Percentiles rank a stretch among this genome's conserved stretches.
Conservation (phyloP, 2,888 invertebrate genomes). For the Synanthedon vespiformis region DNA sequence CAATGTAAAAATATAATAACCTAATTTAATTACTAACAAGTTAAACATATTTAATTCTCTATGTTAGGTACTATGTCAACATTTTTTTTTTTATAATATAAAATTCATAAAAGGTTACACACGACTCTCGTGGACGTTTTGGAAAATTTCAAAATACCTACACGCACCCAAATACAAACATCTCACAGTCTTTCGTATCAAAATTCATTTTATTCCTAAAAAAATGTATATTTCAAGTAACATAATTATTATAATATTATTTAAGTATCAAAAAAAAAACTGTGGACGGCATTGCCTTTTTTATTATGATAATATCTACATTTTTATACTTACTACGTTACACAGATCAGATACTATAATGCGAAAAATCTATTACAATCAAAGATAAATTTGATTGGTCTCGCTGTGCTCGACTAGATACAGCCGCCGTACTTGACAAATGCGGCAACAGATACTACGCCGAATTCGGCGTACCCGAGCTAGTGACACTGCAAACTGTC, state of each 20-base stretch:
- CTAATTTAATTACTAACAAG: conserved; percentile 27
- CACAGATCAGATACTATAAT: background rate
- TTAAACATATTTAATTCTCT: background rate
- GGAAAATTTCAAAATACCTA: background rate
- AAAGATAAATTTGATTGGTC: too few relatives aligned
- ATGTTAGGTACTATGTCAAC: conserved; percentile 28
- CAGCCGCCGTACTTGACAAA: too few relatives aligned
- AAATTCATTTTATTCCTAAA: background rate
- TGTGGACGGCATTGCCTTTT: conserved; percentile 63
- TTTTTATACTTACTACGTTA: background rate
- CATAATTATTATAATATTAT: background rate
- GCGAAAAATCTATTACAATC: background rate
- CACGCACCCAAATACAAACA: background rate
- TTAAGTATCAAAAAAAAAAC: conserved; percentile 16
- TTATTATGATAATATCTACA: background rate
- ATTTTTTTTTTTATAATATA: conserved; percentile 16
- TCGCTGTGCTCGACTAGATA: too few relatives aligned
- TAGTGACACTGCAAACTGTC: too few relatives aligned
- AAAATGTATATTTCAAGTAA: background rate
- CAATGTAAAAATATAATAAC: conserved; percentile 59
- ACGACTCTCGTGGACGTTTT: conserved; percentile 27
- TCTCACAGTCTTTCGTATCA: background rate
- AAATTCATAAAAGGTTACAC: conserved; percentile 21
- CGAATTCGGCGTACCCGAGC: too few relatives aligned
- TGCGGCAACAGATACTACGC: too few relatives aligned